Percentiles rank a stretch among this genome's conserved stretches.
Evolutionary conservation across 2,888 invertebrate genomes (phyloP).

Genomic region (Polyommatus icarus): DNA sequence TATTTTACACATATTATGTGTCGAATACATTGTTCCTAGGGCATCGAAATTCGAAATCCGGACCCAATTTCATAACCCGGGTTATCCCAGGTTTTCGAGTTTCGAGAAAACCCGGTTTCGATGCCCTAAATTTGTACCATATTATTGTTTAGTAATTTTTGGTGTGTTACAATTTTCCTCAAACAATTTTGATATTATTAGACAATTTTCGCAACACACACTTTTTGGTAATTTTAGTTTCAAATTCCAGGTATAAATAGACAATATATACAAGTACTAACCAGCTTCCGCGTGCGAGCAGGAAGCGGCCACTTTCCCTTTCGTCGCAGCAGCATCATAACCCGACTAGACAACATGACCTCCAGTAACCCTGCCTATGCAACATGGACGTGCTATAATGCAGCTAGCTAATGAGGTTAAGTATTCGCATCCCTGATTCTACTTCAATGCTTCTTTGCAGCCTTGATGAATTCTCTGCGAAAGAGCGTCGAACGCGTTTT

Average conservation of each 20-base stretch:
- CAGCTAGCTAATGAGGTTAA: constrained; percentile 76
- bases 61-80: too few relatives aligned
- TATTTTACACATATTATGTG: too few relatives aligned
- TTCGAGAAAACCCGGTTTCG: too few relatives aligned
- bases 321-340: constrained; percentile 77
- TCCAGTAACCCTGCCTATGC: constrained; percentile 40
- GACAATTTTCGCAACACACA: too few relatives aligned
- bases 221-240: background rate
- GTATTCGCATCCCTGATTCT: constrained; percentile 48
- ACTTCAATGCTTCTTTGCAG: background rate
- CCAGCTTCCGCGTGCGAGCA: constrained; percentile 76
- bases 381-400: constrained; percentile 60
- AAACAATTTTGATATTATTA: too few relatives aligned
- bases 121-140: too few relatives aligned
- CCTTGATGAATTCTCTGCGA: background rate
- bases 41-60: too few relatives aligned
- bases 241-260: constrained; percentile 4
- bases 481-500: too few relatives aligned
- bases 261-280: constrained; percentile 47
- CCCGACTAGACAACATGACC: constrained; percentile 50
- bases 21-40: too few relatives aligned
- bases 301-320: constrained; percentile 79
- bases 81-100: too few relatives aligned
- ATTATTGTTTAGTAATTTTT: too few relatives aligned
- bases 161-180: too few relatives aligned